Evolutionary conservation across 2,888 invertebrate genomes (phyloP).

Genomic region (Caenorhabditis becei): DNA sequence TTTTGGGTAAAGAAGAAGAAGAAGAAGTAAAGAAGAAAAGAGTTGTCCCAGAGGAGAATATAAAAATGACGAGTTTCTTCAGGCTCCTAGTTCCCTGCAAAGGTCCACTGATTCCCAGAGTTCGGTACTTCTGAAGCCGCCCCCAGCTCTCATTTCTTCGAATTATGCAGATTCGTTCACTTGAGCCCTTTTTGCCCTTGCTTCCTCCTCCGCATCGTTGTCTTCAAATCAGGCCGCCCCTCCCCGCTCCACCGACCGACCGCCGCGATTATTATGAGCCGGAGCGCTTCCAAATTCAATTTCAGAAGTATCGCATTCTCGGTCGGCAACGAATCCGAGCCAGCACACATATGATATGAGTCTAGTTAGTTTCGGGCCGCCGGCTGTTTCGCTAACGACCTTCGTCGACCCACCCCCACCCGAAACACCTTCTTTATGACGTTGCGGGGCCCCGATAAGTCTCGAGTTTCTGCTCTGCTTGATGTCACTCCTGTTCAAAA

Average conservation of each 20-base stretch:
- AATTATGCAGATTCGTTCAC: constrained; percentile 41
- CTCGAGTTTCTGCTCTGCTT: constrained; percentile 16
- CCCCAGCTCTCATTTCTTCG: neutral
- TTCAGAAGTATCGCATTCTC: constrained; percentile 40
- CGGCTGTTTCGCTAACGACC: constrained; percentile 28
- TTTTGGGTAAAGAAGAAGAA: constrained; percentile 10
- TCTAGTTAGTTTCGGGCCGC: constrained; percentile 42
- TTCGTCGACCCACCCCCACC: constrained; percentile 15
- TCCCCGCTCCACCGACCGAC: neutral
- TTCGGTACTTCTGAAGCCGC: neutral
- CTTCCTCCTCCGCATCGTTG: constrained; percentile 3
- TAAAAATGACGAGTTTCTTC: constrained; percentile 6
- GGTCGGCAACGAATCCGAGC: neutral
- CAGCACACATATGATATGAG: constrained; percentile 32
- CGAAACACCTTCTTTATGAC: constrained; percentile 22
- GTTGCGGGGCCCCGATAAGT: neutral
- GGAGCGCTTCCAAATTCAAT: constrained; percentile 52
- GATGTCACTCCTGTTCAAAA: constrained; percentile 3
- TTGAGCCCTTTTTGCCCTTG: constrained; percentile 10
- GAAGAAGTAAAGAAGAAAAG: constrained; percentile 5
- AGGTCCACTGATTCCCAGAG: neutral
- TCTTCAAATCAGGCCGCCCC: constrained; percentile 24
- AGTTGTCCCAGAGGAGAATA: constrained; percentile 11
- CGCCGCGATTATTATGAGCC: constrained; percentile 36
- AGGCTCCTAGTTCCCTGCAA: neutral